phyloP scores from a whole-genome alignment of 2,797 vertebrate species.

The Antrozous pallidus region DNA sequence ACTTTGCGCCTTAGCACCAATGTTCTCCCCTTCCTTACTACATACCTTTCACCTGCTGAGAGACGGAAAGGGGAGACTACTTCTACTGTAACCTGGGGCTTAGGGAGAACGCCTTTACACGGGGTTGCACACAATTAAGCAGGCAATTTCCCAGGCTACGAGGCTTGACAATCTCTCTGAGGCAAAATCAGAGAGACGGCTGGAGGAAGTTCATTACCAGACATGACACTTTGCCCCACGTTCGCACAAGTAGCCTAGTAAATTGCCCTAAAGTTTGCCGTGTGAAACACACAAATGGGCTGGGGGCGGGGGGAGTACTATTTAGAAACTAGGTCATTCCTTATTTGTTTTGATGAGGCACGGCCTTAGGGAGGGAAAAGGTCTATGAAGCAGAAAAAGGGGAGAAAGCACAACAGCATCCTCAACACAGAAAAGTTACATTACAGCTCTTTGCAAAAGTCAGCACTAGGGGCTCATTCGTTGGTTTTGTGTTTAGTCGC shows the following conservation, averaged over 20 bases:
- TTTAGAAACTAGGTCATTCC: conserved; percentile 56
- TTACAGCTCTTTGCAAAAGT: neutral
- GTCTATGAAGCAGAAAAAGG: neutral
- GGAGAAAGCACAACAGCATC: neutral
- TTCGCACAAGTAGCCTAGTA: neutral
- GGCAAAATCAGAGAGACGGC: neutral
- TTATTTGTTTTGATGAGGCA: conserved; percentile 17
- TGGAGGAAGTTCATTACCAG: neutral
- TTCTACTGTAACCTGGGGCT: neutral
- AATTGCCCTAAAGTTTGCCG: conserved; percentile 17
- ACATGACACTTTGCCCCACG: conserved; percentile 11
- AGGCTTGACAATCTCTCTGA: neutral
- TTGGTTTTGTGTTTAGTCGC: neutral
- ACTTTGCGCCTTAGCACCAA: neutral
- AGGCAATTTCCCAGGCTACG: neutral
- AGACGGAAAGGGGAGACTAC: neutral
- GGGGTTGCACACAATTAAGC: neutral
- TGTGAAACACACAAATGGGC: conserved; percentile 1
- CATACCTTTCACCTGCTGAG: neutral
- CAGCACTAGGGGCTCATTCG: neutral
- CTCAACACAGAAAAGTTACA: neutral
- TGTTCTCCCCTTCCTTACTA: neutral
- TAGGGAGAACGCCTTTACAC: neutral
- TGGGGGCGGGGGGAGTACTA: neutral
- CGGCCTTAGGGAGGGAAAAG: neutral